These are phyloP conservation scores for Condylura cristata DNA, from an alignment of 2,113 vertebrate species.

Conservation along the genomic window DNA sequence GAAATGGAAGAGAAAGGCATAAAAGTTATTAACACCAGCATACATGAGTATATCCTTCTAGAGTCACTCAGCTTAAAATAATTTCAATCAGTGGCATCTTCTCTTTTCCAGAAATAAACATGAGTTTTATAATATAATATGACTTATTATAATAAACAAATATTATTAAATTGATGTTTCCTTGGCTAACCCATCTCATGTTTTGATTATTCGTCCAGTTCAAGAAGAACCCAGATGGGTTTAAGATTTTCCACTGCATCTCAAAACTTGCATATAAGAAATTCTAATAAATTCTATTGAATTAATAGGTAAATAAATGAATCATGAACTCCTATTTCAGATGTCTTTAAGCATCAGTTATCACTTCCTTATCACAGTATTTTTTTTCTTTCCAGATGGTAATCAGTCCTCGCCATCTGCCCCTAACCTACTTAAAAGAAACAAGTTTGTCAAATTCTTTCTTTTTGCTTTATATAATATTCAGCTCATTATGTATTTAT, in stretches of 20 bases:
- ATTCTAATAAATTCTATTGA: neutral
- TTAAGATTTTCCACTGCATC: no score
- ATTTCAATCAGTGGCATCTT: neutral
- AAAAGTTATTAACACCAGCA: no score
- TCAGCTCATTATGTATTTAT: neutral
- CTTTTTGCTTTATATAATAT: neutral
- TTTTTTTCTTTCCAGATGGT: neutral
- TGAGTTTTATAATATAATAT: no score
- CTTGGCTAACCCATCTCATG: no score
- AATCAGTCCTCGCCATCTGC: neutral
- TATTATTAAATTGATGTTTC: no score
- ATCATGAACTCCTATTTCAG: neutral
- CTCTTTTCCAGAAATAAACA: no score
- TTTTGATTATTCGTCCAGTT: no score
- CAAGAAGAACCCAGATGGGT: no score
- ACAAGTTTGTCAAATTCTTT: neutral
- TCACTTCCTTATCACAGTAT: neutral
- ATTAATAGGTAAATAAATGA: neutral
- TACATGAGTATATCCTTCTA: neutral
- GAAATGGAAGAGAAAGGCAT: neutral
- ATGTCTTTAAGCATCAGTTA: neutral
- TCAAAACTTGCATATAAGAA: neutral
- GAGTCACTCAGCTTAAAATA: neutral
- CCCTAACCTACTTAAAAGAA: neutral
- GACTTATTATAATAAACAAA: no score